Evolutionary conservation across 2,797 vertebrate genomes (phyloP).

Genomic region (Vireo griseus): DNA sequence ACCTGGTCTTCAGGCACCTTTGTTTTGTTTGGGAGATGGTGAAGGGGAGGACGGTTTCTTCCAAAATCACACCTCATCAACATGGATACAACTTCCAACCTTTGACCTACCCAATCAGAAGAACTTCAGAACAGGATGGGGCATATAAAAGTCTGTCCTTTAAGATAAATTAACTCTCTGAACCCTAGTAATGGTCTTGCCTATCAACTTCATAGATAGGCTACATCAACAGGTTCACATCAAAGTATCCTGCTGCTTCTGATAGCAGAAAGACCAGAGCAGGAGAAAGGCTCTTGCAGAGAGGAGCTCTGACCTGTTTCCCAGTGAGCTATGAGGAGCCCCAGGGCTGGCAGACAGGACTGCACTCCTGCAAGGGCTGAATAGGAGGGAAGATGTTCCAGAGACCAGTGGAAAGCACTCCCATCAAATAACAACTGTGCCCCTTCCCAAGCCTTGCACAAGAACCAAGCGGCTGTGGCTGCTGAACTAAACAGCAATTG

Average conservation of each 20-base stretch:
- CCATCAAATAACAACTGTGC: not conserved
- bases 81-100: not conserved
- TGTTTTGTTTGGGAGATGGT: not conserved
- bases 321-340: fast-evolving
- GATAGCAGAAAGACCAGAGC: not conserved
- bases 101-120: not conserved
- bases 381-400: fast-evolving
- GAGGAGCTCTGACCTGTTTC: fast-evolving
- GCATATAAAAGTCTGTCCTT: not conserved
- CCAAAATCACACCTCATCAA: not conserved
- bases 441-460: not conserved
- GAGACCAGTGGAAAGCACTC: not conserved
- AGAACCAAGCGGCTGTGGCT: not conserved
- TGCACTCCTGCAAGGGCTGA: fast-evolving
- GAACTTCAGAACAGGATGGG: not conserved
- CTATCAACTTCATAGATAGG: not conserved
- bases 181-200: not conserved
- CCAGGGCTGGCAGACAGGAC: not conserved
- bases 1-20: not conserved
- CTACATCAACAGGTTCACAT: not conserved
- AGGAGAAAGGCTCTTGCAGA: not conserved
- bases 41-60: not conserved
- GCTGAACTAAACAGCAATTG: not conserved
- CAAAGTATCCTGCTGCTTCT: not conserved
- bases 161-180: not conserved